Evolutionary conservation across 1,140 invertebrate genomes (phyloP).

Genomic region (Aphelenchoides besseyi): DNA sequence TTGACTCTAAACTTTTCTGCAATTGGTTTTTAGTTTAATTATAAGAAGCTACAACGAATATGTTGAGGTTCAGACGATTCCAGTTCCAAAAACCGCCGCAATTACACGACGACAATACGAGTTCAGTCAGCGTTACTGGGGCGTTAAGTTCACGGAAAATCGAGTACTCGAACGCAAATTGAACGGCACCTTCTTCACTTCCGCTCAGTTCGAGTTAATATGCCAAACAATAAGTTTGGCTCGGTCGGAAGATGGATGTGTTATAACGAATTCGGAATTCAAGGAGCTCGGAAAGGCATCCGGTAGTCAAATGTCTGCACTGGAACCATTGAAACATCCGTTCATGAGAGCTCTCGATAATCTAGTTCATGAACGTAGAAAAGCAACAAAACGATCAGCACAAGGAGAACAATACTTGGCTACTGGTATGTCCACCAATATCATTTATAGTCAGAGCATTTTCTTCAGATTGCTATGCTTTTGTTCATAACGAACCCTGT

Average conservation of each 20-base stretch:
- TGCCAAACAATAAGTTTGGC: background rate
- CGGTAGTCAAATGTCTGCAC: background rate
- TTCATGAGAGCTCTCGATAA: conserved; percentile 15
- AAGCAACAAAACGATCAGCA: background rate
- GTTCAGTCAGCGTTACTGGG: conserved; percentile 7
- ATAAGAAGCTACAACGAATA: background rate
- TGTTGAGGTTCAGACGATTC: background rate
- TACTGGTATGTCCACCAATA: background rate
- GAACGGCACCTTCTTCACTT: background rate
- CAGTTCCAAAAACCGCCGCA: conserved; percentile 8
- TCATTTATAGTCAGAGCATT: background rate
- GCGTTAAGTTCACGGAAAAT: conserved; percentile 8
- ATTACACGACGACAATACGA: background rate
- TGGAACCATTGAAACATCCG: conserved; percentile 9
- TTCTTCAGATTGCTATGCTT: conserved; percentile 16
- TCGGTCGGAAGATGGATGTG: background rate
- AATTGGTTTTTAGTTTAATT: background rate
- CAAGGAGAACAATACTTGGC: conserved; percentile 1
- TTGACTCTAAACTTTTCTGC: background rate
- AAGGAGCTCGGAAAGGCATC: background rate
- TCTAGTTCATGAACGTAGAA: background rate
- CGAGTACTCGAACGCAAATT: background rate
- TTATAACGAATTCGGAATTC: background rate
- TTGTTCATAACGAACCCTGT: conserved; percentile 14
- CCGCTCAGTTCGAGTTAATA: background rate